Percentiles rank a stretch among this genome's conserved stretches.
Conservation (phyloP, 2,888 invertebrate species). For the Cheilosia scutellata region DNA sequence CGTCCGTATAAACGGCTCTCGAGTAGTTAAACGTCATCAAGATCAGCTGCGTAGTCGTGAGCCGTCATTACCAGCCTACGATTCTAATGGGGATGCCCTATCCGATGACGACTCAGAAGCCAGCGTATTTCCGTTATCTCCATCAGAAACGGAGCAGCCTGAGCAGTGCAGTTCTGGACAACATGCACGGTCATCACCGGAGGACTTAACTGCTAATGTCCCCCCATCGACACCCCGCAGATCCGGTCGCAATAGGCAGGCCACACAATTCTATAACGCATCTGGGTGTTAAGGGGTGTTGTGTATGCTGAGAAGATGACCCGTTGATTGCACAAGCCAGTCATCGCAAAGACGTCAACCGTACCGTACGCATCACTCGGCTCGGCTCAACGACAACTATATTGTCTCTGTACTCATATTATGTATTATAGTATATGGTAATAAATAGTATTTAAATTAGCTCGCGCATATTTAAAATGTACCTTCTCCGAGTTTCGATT, state of each 20-base stretch:
- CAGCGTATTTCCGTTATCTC: neutral
- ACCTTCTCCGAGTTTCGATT: no score
- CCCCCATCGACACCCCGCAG: neutral
- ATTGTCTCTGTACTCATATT: no score
- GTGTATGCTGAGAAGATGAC: neutral
- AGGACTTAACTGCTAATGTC: neutral
- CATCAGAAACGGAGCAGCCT: constrained; percentile 14
- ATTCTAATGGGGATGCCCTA: neutral
- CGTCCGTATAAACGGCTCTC: constrained; percentile 21
- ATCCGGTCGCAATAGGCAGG: constrained; percentile 13
- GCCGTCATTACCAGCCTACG: neutral
- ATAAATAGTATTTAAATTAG: neutral
- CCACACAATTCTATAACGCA: constrained; percentile 12
- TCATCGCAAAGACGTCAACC: neutral
- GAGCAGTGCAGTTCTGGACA: constrained; percentile 8
- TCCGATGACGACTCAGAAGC: neutral
- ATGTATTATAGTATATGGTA: neutral
- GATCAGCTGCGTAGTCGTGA: constrained; percentile 19
- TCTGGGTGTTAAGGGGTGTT: constrained; percentile 23
- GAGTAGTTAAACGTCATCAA: constrained; percentile 38
- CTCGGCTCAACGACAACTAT: neutral
- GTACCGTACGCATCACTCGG: neutral
- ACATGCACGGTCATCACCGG: neutral
- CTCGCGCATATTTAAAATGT: constrained; percentile 6
- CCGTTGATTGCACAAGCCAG: neutral